Evolutionary conservation across 1,140 invertebrate species (phyloP).

Genomic region (Zaprionus gabonicus): DNA sequence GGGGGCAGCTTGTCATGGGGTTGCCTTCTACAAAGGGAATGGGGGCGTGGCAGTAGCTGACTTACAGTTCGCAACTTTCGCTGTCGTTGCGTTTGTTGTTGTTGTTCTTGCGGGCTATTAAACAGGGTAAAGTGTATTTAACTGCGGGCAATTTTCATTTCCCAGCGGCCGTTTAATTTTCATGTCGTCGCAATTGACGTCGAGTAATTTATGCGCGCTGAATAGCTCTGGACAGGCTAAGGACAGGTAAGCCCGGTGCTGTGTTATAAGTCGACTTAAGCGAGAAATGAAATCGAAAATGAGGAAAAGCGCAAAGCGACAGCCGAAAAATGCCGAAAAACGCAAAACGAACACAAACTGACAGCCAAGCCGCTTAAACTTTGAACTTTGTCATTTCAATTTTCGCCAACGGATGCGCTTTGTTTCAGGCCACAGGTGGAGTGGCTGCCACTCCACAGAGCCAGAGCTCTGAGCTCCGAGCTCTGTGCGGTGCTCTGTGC

Average conservation of each 20-base stretch:
- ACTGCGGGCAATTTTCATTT: constrained; percentile 82
- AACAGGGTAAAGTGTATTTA: constrained; percentile 64
- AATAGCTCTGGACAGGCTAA: constrained; percentile 55
- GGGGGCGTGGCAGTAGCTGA: constrained; percentile 64
- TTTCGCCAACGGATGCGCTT: constrained; percentile 83
- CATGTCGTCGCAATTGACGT: constrained; percentile 58
- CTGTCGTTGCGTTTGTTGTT: constrained; percentile 27
- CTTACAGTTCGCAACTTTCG: constrained; percentile 67
- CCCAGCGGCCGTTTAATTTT: constrained; percentile 63
- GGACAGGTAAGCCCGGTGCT: constrained; percentile 30
- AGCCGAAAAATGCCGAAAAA: background rate
- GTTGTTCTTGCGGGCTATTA: constrained; percentile 21
- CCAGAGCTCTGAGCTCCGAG: background rate
- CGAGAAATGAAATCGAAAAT: constrained; percentile 16
- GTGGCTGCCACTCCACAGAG: constrained; percentile 22
- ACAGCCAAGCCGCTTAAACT: constrained; percentile 84
- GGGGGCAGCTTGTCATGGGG: constrained; percentile 29
- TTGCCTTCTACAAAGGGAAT: constrained; percentile 34
- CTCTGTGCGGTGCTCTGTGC: constrained; percentile 10
- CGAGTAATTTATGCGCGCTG: constrained; percentile 55
- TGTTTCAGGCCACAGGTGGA: constrained; percentile 64
- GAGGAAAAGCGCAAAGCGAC: background rate
- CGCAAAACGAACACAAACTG: constrained; percentile 57
- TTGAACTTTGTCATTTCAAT: constrained; percentile 84
- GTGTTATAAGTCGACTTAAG: constrained; percentile 47